Base-by-base conservation (phyloP, 2,888 invertebrate species). In the Apoderus coryli region DNA sequence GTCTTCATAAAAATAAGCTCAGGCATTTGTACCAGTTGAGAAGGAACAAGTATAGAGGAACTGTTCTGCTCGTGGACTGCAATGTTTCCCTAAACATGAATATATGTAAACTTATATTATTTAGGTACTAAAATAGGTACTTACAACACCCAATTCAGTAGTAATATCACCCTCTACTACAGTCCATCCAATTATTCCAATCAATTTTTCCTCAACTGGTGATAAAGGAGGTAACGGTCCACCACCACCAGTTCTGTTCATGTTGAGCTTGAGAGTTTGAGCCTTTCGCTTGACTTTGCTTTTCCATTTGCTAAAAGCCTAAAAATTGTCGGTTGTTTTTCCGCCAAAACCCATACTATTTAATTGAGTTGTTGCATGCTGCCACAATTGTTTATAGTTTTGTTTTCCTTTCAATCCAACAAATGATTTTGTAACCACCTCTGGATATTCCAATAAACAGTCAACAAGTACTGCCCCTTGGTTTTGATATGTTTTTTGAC, bases 351-450 rank as follows among this genome's bases (percentile, higher is more conserved):
- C 31, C 32, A 25, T 29, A 14, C 29, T 29, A 13, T 31, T 22
- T 32, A 31, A 7, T 22, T 24, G 29, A 2, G 25, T 9, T 25
- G 28, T 22, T 16, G 22, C 7, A 24, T 33, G 25, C 4, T 19
- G 25, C 36, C 33, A 33, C 28, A 36, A 24, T 4, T 14, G 16
- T n/a, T 28, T 33, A 16, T 33, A 36, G 14, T 33, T 33, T 28
- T 33, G 15, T 27, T 24, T 22, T 4, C 24, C 29, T 22, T 27
- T 25, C 7, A 36, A 5, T 2, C 27, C 25, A 25, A 31, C 28
- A 25, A 33, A 36, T 27, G 27, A 15, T 27, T 33, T 26, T 2
- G 31, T 36, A 3, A 25, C 30, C 16, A 36, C 25, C 22, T 28
- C 29, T 3, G 26, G 31, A 19, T 36, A 28, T 10, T 33, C 27